Conservation (phyloP, 2,797 vertebrate species). For the Tapirus indicus region DNA sequence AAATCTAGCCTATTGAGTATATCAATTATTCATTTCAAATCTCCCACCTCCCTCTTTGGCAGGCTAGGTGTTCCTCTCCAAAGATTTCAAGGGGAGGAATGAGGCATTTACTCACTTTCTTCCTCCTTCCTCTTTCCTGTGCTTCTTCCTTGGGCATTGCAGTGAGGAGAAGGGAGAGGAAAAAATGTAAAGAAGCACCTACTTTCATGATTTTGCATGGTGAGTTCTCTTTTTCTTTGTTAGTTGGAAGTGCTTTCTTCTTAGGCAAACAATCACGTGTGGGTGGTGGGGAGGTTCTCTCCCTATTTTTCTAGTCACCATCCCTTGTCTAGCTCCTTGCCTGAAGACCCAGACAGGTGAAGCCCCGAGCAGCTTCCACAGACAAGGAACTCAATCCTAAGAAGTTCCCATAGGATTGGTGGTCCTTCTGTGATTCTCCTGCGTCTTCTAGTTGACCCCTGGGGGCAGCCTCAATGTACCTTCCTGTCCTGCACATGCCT, state of each 20-base stretch:
- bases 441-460: neutral
- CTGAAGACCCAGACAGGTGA: neutral
- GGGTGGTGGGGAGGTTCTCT: neutral
- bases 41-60: neutral
- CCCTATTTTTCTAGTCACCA: neutral
- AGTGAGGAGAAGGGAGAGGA: neutral
- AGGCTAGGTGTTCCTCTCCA: neutral
- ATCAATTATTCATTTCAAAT: neutral
- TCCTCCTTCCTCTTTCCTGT: neutral
- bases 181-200: neutral
- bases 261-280: neutral
- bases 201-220: neutral
- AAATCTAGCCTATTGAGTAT: neutral
- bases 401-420: neutral
- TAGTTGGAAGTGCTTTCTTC: neutral
- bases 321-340: neutral
- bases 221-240: neutral
- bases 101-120: neutral
- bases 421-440: neutral
- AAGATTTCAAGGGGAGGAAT: neutral
- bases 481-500: neutral
- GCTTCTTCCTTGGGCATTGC: neutral
- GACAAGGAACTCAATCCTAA: neutral
- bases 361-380: neutral
- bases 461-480: neutral